These are phyloP conservation scores for Orchesellides sinensis DNA, from an alignment of 2,888 invertebrate genomes.

Conservation along the genomic window DNA sequence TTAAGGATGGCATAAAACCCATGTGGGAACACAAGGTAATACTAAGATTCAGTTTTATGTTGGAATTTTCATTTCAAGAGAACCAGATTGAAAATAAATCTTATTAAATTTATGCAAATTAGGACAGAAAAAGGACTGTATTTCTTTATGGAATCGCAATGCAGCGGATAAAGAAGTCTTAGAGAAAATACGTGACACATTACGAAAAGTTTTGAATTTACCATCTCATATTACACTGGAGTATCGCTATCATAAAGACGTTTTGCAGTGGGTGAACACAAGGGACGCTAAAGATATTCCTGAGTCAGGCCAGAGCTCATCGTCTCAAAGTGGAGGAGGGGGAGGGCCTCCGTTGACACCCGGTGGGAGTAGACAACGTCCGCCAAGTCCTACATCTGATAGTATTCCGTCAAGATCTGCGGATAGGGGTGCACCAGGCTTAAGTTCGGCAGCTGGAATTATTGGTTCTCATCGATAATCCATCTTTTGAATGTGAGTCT, in stretches of 20 bases:
- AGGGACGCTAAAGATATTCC: slow-evolving; percentile 54
- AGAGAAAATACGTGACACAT: slow-evolving; percentile 94
- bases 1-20: slow-evolving; percentile 98
- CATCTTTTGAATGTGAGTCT: not conserved
- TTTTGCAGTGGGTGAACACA: slow-evolving; percentile 73
- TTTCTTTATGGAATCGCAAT: slow-evolving; percentile 98
- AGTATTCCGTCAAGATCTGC: slow-evolving; percentile 63
- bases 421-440: slow-evolving; percentile 61
- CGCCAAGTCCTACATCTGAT: slow-evolving; percentile 62
- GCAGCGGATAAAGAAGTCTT: slow-evolving; percentile 93
- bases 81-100: no score
- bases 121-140: slow-evolving; percentile 89
- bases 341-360: slow-evolving; percentile 30
- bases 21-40: slow-evolving; percentile 92
- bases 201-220: slow-evolving; percentile 95
- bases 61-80: no score
- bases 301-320: slow-evolving; percentile 39
- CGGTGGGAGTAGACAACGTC: slow-evolving; percentile 59
- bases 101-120: no score
- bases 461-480: slow-evolving; percentile 53
- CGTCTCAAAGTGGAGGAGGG: slow-evolving; percentile 31
- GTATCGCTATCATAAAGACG: slow-evolving; percentile 82
- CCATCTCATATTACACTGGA: slow-evolving; percentile 95
- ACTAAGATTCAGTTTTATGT: slow-evolving; percentile 99
- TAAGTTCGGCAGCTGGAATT: slow-evolving; percentile 49